Percentiles rank a stretch among this genome's conserved stretches.
These are phyloP conservation scores for Drosophila ogumai DNA, from an alignment of 1,140 invertebrate genomes.

Conservation along the genomic window DNA sequence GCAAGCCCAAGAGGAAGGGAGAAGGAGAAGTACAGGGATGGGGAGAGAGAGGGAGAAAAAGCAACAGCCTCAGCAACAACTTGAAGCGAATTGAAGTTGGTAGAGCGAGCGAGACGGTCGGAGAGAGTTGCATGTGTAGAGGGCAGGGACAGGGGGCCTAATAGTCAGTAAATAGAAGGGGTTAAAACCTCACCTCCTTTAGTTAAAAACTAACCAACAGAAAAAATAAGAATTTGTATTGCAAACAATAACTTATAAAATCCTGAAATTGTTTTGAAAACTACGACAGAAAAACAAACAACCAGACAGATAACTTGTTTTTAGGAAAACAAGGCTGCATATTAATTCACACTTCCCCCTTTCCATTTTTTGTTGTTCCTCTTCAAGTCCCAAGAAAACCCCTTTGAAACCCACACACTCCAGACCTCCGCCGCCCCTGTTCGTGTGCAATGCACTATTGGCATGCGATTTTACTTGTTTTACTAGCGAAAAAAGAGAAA, in stretches of 20 bases:
- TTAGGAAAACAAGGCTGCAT: slow-evolving; percentile 19
- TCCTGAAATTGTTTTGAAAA: neutral
- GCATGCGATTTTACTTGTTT: slow-evolving; percentile 82
- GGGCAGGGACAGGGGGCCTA: slow-evolving; percentile 22
- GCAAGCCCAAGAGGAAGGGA: slow-evolving; percentile 12
- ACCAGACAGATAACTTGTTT: slow-evolving; percentile 18
- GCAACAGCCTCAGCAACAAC: slow-evolving; percentile 74
- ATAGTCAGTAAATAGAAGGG: neutral
- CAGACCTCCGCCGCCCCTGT: slow-evolving; percentile 36
- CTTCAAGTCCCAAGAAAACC: neutral
- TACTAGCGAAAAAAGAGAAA: slow-evolving; percentile 54
- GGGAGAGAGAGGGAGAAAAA: slow-evolving; percentile 29
- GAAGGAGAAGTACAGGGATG: slow-evolving; percentile 7
- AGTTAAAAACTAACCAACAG: neutral
- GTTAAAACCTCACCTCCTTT: neutral
- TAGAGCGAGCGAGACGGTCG: slow-evolving; percentile 8
- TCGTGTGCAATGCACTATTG: slow-evolving; percentile 69
- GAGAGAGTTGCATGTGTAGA: slow-evolving; percentile 34
- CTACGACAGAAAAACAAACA: slow-evolving; percentile 11
- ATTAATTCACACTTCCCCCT: slow-evolving; percentile 29
- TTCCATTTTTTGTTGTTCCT: slow-evolving; percentile 5
- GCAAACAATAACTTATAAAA: neutral
- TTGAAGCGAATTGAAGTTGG: slow-evolving; percentile 55
- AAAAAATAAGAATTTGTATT: neutral
- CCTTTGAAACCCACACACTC: slow-evolving; percentile 20